A percentile compares a stretch with the other conserved stretches of the same genome.
phyloP scores from a whole-genome alignment of 2,888 invertebrate genomes.

The Zootermopsis nevadensis region DNA sequence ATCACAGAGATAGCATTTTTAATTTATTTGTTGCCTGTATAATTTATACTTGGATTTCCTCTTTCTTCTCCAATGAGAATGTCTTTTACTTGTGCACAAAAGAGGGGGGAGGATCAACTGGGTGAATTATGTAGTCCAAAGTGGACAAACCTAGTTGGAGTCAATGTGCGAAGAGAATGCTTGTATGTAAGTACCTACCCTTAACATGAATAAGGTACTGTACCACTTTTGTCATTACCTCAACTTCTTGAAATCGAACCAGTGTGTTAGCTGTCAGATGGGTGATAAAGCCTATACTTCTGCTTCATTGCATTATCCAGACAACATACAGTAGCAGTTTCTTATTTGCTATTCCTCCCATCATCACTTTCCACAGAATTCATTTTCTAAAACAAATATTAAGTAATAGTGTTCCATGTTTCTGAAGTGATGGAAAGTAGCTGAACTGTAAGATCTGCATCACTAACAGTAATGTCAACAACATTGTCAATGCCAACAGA shows the following conservation, averaged over 20 bases:
- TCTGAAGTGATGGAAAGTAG: constrained; percentile 27
- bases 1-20: constrained; percentile 40
- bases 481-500: neutral
- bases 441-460: neutral
- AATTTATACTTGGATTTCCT: constrained; percentile 40
- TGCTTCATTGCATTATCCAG: constrained; percentile 33
- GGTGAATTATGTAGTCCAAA: constrained; percentile 64
- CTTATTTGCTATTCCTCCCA: constrained; percentile 21
- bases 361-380: constrained; percentile 20
- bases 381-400: constrained; percentile 23
- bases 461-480: neutral
- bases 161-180: constrained; percentile 43
- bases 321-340: constrained; percentile 15
- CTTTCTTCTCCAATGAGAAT: constrained; percentile 26
- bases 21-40: constrained; percentile 40
- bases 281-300: neutral
- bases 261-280: constrained; percentile 25
- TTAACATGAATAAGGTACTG: constrained; percentile 20
- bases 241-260: constrained; percentile 12
- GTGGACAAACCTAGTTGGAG: constrained; percentile 58
- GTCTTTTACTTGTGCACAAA: constrained; percentile 46
- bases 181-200: constrained; percentile 38
- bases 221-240: constrained; percentile 23
- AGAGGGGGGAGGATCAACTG: constrained; percentile 55
- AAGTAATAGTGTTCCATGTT: constrained; percentile 36